Percentiles rank a stretch among this genome's conserved stretches.
Evolutionary conservation across 1,140 invertebrate species (phyloP).

Genomic region (Matsumurasca onukii): DNA sequence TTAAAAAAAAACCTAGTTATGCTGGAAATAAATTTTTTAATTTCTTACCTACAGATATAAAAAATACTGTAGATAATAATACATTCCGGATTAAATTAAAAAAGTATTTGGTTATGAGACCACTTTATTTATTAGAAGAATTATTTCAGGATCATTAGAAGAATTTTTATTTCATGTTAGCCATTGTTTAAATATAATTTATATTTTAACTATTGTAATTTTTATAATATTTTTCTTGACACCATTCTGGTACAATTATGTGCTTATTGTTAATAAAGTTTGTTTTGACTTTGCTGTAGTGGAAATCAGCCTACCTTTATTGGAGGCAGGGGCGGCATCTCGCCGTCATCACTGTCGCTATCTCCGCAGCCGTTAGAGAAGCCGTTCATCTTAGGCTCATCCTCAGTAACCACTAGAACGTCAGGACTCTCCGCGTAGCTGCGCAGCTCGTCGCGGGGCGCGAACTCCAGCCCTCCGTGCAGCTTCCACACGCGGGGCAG

Average conservation of each 20-base stretch:
- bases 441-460: slow-evolving; percentile 71
- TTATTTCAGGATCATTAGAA: too few relatives aligned
- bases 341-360: slow-evolving; percentile 54
- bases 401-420: slow-evolving; percentile 49
- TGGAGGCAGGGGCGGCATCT: slow-evolving; percentile 60
- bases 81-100: too few relatives aligned
- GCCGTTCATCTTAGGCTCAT: slow-evolving; percentile 54
- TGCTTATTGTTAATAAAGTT: background rate
- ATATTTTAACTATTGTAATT: too few relatives aligned
- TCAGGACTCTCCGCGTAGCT: slow-evolving; percentile 73
- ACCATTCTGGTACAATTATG: background rate
- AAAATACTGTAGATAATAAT: too few relatives aligned
- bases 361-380: slow-evolving; percentile 50
- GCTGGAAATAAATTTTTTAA: too few relatives aligned
- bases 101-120: too few relatives aligned
- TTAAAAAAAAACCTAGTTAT: too few relatives aligned
- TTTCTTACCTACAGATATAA: too few relatives aligned
- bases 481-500: too few relatives aligned
- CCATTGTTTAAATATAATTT: too few relatives aligned
- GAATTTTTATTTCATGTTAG: too few relatives aligned
- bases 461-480: slow-evolving; percentile 38
- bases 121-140: too few relatives aligned
- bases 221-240: background rate
- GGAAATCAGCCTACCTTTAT: slow-evolving; percentile 44
- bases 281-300: background rate